Conservation (phyloP, 2,797 vertebrate genomes). For the Periparus ater region DNA sequence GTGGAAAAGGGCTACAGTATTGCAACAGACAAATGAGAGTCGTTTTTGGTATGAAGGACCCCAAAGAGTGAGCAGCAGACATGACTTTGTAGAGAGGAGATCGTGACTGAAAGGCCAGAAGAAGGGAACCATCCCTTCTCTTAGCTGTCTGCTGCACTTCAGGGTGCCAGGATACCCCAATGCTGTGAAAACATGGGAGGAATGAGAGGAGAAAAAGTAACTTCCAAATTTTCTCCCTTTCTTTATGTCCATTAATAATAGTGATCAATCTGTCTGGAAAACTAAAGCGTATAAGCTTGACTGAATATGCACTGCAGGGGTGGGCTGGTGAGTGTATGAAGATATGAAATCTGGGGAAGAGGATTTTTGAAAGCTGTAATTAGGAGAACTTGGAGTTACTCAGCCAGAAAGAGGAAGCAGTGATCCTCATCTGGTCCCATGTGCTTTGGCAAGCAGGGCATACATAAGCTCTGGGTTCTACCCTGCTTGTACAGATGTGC, state of each 20-base stretch:
- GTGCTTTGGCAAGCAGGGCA: background rate
- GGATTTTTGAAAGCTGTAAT: background rate
- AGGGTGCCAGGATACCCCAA: background rate
- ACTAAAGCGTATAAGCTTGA: background rate
- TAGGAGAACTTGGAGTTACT: background rate
- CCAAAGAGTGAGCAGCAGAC: background rate
- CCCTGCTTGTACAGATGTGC: background rate
- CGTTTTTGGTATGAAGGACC: background rate
- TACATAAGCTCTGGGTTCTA: background rate
- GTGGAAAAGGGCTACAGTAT: background rate
- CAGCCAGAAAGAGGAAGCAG: background rate
- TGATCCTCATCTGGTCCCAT: background rate
- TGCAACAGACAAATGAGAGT: background rate
- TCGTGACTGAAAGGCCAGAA: background rate
- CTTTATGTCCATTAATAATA: background rate
- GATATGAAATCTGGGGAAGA: background rate
- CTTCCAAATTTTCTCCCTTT: background rate
- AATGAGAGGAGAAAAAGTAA: background rate
- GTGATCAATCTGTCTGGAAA: background rate
- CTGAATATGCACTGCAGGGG: background rate
- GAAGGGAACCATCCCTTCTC: background rate
- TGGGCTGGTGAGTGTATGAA: rapidly evolving
- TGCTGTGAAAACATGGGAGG: background rate
- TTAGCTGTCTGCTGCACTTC: background rate
- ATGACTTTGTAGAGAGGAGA: background rate